Conservation (phyloP, 2,888 invertebrate species). For the Suillia variegata region DNA sequence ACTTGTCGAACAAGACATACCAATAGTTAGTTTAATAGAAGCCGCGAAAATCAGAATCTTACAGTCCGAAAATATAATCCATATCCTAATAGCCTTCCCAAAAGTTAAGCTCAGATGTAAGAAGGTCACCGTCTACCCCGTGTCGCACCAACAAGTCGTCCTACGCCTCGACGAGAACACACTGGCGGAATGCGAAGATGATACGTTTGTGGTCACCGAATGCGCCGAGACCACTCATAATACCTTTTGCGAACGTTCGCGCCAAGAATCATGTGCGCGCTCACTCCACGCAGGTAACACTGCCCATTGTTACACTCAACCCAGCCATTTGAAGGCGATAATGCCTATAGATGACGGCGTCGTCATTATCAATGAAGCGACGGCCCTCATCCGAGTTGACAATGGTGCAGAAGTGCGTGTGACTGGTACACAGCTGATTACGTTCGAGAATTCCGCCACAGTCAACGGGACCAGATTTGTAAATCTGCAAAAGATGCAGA, state of each 20-base stretch:
- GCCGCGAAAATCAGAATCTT: too few species aligned
- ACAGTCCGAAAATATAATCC: neutral
- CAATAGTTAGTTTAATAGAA: too few species aligned
- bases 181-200: slow-evolving; percentile 16
- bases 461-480: neutral
- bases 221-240: slow-evolving; percentile 10
- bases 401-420: slow-evolving; percentile 6
- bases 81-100: neutral
- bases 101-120: neutral
- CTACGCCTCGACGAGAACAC: slow-evolving; percentile 16
- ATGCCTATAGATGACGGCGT: too few species aligned
- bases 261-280: slow-evolving; percentile 12
- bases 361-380: slow-evolving; percentile 6
- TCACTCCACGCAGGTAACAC: too few species aligned
- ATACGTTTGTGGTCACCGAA: slow-evolving; percentile 12
- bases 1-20: too few species aligned
- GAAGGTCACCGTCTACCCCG: neutral
- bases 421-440: neutral
- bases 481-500: neutral
- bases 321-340: too few species aligned
- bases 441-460: neutral
- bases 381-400: slow-evolving; percentile 11
- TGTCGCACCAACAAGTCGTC: neutral
- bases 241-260: slow-evolving; percentile 6
- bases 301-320: too few species aligned